Evolutionary conservation across 1,140 invertebrate genomes (phyloP), one percentile per base, ranked within the genome.

Genomic region (Globodera rostochiensis): DNA sequence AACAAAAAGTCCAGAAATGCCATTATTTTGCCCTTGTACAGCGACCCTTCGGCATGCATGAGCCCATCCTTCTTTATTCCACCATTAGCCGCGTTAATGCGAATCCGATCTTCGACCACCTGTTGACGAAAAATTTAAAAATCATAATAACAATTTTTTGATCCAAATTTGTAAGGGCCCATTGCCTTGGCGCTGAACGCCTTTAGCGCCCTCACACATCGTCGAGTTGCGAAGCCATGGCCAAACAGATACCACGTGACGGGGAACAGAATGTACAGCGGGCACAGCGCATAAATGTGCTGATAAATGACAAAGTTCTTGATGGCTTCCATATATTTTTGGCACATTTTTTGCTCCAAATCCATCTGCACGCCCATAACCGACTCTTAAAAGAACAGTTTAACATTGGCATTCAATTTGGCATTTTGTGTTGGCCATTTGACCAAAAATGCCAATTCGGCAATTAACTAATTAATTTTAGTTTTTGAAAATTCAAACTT

Each of bases 1-100:
- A 98, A 92, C 85, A 98, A 91, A 74, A 97, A 92, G 90, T 98
- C 96, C 79, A 98, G 92, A 91, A 98, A 97, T 49, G 96, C 96
- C 82, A 96, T 92, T 85, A 95, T 93, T 88, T 95, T 95, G 92
- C 95, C 95, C 19, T 49, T 73, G 71, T 73, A 49, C 71, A 64
- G 15, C 19, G 57, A 64, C 19, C 57, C 57, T 64, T 64, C 57
- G 57, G 13, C 19, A 15, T 64, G 57, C 57, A 19, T 19, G 11
- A n/a, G 1, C 19, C 15, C 15, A 6, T 64, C 57, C 57, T 15
- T 64, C 57, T 15, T 64, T 15, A 11, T 19, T 11, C 57, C 57
- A 0, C 15, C 15, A 19, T 64, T 64, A 6, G 57, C 15, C 57
- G 11, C 4, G 13, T 64, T 64, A 64, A 64, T 64, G 11, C 57